These are phyloP conservation scores for Cnemophilus loriae DNA, from an alignment of 2,113 vertebrate species.

Conservation along the genomic window DNA sequence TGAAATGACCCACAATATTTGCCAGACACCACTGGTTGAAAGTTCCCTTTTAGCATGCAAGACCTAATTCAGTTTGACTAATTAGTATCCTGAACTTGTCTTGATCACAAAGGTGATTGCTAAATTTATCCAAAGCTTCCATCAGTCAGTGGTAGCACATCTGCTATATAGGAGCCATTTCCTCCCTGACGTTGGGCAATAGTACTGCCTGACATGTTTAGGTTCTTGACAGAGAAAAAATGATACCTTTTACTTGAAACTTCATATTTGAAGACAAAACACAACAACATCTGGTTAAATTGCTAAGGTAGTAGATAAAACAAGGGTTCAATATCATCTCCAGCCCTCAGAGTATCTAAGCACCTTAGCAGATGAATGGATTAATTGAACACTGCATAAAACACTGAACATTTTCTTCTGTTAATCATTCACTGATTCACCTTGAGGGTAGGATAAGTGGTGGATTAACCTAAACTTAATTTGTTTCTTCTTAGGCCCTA, in stretches of 20 bases:
- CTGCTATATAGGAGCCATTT: not conserved
- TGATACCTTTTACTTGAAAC: not conserved
- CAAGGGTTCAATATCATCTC: not conserved
- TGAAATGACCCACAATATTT: not conserved
- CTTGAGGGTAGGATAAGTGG: constrained; percentile 25
- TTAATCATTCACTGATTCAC: constrained; percentile 48
- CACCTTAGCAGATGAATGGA: constrained; percentile 42
- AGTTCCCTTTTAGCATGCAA: not conserved
- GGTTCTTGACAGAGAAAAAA: not conserved
- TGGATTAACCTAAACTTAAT: constrained; percentile 41
- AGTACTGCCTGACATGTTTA: not conserved
- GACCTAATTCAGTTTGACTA: not conserved
- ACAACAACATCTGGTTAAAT: not conserved
- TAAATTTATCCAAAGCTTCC: not conserved
- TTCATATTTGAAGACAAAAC: not conserved
- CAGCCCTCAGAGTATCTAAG: not conserved
- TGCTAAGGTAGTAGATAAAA: not conserved
- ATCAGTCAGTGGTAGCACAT: not conserved
- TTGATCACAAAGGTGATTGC: not conserved
- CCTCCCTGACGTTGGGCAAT: not conserved
- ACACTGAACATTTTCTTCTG: constrained; percentile 23
- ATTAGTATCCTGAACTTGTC: not conserved
- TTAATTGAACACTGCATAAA: constrained; percentile 41
- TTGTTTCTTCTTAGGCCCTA: not conserved
- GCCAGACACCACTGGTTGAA: not conserved